Evolutionary conservation across 2,888 invertebrate genomes (phyloP).

Genomic region (Coelopa pilipes): DNA sequence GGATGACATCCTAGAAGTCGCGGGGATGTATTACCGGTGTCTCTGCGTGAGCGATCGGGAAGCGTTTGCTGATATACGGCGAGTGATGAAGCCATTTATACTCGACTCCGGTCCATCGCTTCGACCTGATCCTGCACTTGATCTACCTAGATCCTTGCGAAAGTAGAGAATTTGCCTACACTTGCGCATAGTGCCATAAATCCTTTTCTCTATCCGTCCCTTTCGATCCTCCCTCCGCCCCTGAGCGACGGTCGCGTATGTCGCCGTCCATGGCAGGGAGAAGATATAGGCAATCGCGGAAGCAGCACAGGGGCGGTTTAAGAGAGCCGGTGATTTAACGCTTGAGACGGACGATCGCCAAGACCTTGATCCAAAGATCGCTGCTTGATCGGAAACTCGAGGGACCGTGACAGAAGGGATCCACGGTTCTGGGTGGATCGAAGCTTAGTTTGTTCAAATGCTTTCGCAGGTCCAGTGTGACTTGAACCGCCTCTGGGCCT

Average conservation of each 20-base stretch:
- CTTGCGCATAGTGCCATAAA: slow-evolving; percentile 52
- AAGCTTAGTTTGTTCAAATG: no score
- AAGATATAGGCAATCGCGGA: background rate
- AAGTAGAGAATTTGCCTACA: slow-evolving; percentile 53
- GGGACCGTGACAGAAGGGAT: no score
- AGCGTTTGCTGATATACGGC: background rate
- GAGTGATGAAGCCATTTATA: slow-evolving; percentile 1
- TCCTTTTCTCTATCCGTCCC: slow-evolving; percentile 45
- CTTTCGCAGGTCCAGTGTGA: background rate
- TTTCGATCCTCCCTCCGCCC: slow-evolving; percentile 8
- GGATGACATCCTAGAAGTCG: slow-evolving; percentile 34
- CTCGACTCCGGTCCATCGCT: slow-evolving; percentile 20
- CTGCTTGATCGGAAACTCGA: no score
- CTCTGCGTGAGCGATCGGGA: background rate
- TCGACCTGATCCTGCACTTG: background rate
- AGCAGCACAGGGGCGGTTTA: slow-evolving; percentile 7
- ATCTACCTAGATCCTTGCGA: slow-evolving; percentile 33
- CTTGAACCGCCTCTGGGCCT: background rate
- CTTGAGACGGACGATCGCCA: background rate
- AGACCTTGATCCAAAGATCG: no score
- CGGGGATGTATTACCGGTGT: slow-evolving; percentile 23
- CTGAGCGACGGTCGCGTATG: background rate
- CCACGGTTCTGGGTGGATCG: no score
- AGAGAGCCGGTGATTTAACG: background rate
- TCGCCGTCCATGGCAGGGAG: background rate